These are phyloP conservation scores for Bedellia somnulentella DNA, from an alignment of 2,888 invertebrate species.

Conservation along the genomic window DNA sequence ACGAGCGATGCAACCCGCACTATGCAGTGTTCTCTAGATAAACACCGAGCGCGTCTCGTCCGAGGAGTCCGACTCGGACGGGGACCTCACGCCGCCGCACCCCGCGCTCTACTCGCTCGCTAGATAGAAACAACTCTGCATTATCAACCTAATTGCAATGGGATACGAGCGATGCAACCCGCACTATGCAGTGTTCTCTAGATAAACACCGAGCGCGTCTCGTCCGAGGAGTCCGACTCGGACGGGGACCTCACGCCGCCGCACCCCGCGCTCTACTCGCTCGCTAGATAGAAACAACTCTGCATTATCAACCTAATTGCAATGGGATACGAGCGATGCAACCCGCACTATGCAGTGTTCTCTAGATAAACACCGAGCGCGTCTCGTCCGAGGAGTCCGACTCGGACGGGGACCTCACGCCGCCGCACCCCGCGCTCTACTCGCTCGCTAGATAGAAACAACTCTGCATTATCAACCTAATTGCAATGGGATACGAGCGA, in stretches of 20 bases:
- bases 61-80: slow-evolving; percentile 50
- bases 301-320: too few relatives aligned
- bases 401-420: slow-evolving; percentile 33
- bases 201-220: slow-evolving; percentile 51
- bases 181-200: too few relatives aligned
- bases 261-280: slow-evolving; percentile 21
- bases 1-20: too few relatives aligned
- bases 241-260: slow-evolving; percentile 31
- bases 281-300: slow-evolving; percentile 16
- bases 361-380: too few relatives aligned
- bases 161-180: too few relatives aligned
- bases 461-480: background rate
- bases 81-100: slow-evolving; percentile 22
- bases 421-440: slow-evolving; percentile 17
- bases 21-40: too few relatives aligned
- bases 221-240: slow-evolving; percentile 50
- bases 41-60: slow-evolving; percentile 52
- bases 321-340: too few relatives aligned
- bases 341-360: too few relatives aligned
- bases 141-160: too few relatives aligned
- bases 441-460: slow-evolving; percentile 23
- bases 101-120: slow-evolving; percentile 24
- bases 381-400: slow-evolving; percentile 54
- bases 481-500: too few relatives aligned
- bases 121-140: slow-evolving; percentile 12